These are phyloP conservation scores for Eilema depressum DNA, from an alignment of 2,888 invertebrate genomes.

Conservation along the genomic window DNA sequence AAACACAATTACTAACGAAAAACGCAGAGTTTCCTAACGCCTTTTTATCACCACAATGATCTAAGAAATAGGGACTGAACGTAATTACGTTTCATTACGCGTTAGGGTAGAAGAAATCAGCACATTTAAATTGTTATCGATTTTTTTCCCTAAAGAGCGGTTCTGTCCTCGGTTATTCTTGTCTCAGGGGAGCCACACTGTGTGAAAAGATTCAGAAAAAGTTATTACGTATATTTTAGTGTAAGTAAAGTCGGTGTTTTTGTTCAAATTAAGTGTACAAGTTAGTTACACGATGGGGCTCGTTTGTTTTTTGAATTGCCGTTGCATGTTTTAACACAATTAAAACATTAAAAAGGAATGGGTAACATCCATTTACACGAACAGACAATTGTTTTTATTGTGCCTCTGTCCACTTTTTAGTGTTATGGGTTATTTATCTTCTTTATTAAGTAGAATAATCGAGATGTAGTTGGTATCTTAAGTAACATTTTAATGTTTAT, in stretches of 20 bases:
- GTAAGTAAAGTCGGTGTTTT: slow-evolving; percentile 20
- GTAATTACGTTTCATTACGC: slow-evolving; percentile 78
- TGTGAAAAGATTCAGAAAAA: slow-evolving; percentile 54
- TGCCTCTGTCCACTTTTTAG: neutral
- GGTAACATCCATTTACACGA: neutral
- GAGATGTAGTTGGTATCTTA: neutral
- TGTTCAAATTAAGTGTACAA: neutral
- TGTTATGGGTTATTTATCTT: neutral
- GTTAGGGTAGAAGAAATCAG: slow-evolving; percentile 68
- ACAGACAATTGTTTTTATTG: neutral
- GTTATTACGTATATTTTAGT: slow-evolving; percentile 22
- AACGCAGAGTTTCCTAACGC: slow-evolving; percentile 40
- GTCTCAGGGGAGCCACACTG: slow-evolving; percentile 42
- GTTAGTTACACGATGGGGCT: neutral
- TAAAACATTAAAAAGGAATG: neutral
- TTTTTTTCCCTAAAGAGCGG: slow-evolving; percentile 56
- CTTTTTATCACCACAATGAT: slow-evolving; percentile 31
- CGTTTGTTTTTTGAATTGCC: neutral
- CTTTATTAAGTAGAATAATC: neutral
- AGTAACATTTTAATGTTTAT: neutral
- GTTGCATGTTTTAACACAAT: neutral
- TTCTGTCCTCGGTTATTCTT: slow-evolving; percentile 41
- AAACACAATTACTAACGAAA: slow-evolving; percentile 44
- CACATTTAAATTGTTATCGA: slow-evolving; percentile 66
- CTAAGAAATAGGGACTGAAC: slow-evolving; percentile 58